A percentile compares a stretch with the other conserved stretches of the same genome.
Conservation (phyloP, 1,140 invertebrate species). For the Drosophila bipectinata region DNA sequence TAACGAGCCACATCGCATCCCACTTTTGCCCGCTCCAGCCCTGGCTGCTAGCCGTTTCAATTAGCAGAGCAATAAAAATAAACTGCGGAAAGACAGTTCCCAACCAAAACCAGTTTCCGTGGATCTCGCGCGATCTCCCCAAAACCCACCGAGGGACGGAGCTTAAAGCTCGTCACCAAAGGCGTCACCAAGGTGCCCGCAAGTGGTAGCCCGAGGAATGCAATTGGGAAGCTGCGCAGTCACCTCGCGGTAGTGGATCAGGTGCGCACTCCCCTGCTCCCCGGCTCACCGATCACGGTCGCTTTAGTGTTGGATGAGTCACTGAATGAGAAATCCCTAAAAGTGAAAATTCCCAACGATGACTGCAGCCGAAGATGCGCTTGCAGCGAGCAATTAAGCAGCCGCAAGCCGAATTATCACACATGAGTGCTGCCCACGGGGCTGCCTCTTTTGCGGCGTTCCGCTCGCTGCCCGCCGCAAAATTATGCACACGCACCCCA, state of each 20-base stretch:
- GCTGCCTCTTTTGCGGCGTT: slow-evolving; percentile 40
- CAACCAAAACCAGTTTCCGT: slow-evolving; percentile 43
- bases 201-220: slow-evolving; percentile 31
- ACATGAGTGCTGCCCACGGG: slow-evolving; percentile 33
- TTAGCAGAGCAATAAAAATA: slow-evolving; percentile 57
- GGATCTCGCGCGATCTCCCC: too few species aligned
- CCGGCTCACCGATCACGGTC: background rate
- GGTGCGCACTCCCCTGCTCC: slow-evolving; percentile 9
- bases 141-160: background rate
- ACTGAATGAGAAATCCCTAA: slow-evolving; percentile 20
- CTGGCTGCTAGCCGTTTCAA: slow-evolving; percentile 28
- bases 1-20: slow-evolving; percentile 49
- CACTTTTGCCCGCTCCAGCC: slow-evolving; percentile 11
- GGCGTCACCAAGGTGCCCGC: slow-evolving; percentile 26
- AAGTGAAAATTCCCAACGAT: slow-evolving; percentile 39
- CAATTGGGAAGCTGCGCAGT: background rate
- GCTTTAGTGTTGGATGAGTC: slow-evolving; percentile 16
- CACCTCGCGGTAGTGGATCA: background rate
- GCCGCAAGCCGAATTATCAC: slow-evolving; percentile 27
- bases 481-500: slow-evolving; percentile 75
- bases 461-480: slow-evolving; percentile 46
- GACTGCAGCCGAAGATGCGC: slow-evolving; percentile 3
- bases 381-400: slow-evolving; percentile 20
- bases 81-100: slow-evolving; percentile 27
- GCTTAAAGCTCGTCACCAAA: slow-evolving; percentile 34